Conservation (phyloP, 1,140 invertebrate genomes). For the Drosophila miranda region DNA sequence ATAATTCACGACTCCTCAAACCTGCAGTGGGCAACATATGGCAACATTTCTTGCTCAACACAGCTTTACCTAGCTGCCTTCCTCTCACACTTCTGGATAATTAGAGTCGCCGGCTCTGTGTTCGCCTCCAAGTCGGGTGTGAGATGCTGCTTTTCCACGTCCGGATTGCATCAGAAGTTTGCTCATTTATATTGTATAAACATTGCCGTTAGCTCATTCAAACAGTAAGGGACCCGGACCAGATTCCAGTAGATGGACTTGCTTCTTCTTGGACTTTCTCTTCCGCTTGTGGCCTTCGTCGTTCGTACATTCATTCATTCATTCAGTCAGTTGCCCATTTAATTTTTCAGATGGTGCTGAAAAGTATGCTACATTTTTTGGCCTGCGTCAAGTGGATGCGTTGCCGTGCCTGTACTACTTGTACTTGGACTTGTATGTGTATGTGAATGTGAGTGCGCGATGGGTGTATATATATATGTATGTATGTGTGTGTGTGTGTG, state of each 20-base stretch:
- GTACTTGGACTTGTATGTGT: not conserved
- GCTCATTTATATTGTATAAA: conserved; percentile 78
- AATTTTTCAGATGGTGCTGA: conserved; percentile 38
- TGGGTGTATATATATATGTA: not conserved
- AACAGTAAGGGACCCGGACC: conserved; percentile 22
- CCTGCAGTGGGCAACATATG: not conserved
- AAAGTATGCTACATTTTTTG: conserved; percentile 45
- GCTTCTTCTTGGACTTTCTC: conserved; percentile 13
- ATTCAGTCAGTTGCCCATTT: conserved; percentile 35
- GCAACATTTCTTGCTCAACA: conserved; percentile 3
- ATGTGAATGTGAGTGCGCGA: conserved; percentile 12
- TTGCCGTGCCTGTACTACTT: not conserved
- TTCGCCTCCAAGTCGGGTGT: not conserved
- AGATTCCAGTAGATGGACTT: not conserved
- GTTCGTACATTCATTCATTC: conserved; percentile 7
- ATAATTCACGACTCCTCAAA: no score
- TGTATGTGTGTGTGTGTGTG: not conserved
- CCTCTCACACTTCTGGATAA: conserved; percentile 29
- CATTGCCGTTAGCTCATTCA: conserved; percentile 58
- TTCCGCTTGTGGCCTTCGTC: not conserved
- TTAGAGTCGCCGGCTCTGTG: conserved; percentile 42
- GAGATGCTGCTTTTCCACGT: conserved; percentile 7
- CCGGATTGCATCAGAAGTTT: conserved; percentile 57
- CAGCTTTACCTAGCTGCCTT: no score
- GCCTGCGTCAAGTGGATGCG: not conserved